These are phyloP conservation scores for Cuniculus paca DNA, from an alignment of 2,797 vertebrate species.

Conservation along the genomic window DNA sequence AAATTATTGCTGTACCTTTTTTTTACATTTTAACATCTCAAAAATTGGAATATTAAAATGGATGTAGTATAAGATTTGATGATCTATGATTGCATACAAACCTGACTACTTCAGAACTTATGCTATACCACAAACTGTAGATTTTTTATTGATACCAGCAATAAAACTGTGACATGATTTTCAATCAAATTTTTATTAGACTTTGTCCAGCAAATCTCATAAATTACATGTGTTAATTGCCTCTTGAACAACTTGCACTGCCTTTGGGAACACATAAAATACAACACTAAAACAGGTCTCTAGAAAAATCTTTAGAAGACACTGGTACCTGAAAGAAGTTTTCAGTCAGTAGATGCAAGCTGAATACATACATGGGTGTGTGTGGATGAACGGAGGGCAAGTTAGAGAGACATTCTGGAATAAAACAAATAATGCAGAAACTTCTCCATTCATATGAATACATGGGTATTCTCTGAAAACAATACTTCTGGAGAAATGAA, in stretches of 20 bases:
- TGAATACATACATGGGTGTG: not conserved
- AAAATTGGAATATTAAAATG: not conserved
- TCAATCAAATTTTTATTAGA: constrained; percentile 63
- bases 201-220: constrained; percentile 44
- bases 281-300: constrained; percentile 1
- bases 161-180: constrained; percentile 44
- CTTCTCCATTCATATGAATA: not conserved
- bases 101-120: not conserved
- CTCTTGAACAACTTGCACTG: constrained; percentile 46
- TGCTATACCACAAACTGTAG: not conserved
- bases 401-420: not conserved
- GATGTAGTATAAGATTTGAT: not conserved
- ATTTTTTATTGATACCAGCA: constrained; percentile 50
- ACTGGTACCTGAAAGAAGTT: not conserved
- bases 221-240: constrained; percentile 63
- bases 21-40: constrained; percentile 29
- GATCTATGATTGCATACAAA: not conserved
- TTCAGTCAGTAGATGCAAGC: not conserved
- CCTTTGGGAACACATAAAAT: constrained; percentile 43
- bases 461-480: not conserved
- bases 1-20: not conserved
- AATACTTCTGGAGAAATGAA: not conserved
- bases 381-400: not conserved
- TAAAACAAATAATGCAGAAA: not conserved
- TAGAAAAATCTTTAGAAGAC: constrained; percentile 18